Percentiles rank a stretch among this genome's conserved stretches.
These are phyloP conservation scores for Pseudoips prasinana DNA, from an alignment of 2,888 invertebrate genomes.

Conservation along the genomic window DNA sequence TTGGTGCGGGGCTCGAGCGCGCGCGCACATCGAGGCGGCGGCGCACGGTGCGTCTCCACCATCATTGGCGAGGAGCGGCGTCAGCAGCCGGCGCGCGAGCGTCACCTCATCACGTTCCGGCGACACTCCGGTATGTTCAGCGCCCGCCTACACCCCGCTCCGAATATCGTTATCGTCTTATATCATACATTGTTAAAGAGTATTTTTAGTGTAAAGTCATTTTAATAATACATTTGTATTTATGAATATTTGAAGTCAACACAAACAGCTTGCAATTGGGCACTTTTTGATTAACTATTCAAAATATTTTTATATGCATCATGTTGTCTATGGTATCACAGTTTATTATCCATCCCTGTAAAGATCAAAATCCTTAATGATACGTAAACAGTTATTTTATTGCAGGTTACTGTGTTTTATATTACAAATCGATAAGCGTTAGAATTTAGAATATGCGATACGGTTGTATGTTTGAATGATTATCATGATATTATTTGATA, in stretches of 20 bases:
- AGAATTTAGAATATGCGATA: too few species aligned
- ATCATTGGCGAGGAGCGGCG: slow-evolving; percentile 79
- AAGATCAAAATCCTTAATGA: neutral
- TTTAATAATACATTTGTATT: slow-evolving; percentile 3
- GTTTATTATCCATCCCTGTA: neutral
- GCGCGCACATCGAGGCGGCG: slow-evolving; percentile 73
- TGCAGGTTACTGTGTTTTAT: too few species aligned
- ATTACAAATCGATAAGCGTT: too few species aligned
- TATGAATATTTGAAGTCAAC: too few species aligned
- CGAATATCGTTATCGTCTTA: slow-evolving; percentile 35
- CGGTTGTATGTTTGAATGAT: too few species aligned
- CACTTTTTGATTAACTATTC: neutral
- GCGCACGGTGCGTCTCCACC: slow-evolving; percentile 79
- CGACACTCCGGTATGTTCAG: slow-evolving; percentile 34
- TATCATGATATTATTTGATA: too few species aligned
- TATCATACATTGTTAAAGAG: slow-evolving; percentile 35
- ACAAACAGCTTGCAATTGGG: too few species aligned
- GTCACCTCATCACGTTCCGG: slow-evolving; percentile 72
- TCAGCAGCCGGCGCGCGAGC: slow-evolving; percentile 73
- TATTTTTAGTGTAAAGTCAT: slow-evolving; percentile 36
- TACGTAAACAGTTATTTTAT: slow-evolving; percentile 3
- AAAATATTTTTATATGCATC: slow-evolving; percentile 8
- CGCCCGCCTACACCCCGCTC: slow-evolving; percentile 37
- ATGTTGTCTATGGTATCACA: slow-evolving; percentile 7
- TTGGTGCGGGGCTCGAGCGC: slow-evolving; percentile 67